phyloP scores from a whole-genome alignment of 2,797 vertebrate species.

The Mus caroli region DNA sequence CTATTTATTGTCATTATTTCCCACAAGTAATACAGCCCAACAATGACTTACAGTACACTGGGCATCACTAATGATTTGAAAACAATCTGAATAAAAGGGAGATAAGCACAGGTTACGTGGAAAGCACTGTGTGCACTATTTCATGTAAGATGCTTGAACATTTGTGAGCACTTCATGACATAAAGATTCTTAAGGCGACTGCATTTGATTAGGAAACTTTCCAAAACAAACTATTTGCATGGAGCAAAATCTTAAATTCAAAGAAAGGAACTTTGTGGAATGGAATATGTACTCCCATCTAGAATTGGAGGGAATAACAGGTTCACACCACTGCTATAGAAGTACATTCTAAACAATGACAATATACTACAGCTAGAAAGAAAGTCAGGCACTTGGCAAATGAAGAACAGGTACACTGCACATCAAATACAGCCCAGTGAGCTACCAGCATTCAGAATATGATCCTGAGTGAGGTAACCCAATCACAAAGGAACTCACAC shows the following conservation, averaged over 20 bases:
- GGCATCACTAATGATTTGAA: neutral
- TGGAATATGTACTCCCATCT: neutral
- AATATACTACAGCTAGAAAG: neutral
- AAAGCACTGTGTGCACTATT: neutral
- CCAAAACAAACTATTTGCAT: neutral
- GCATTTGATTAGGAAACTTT: neutral
- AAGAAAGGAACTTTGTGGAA: neutral
- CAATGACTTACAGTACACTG: neutral
- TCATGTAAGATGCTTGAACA: neutral
- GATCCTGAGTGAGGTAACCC: too few species aligned
- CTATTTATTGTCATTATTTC: neutral
- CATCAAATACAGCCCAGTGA: neutral
- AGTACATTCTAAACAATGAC: neutral
- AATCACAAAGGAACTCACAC: too few species aligned
- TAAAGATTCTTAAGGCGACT: neutral
- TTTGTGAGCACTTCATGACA: neutral
- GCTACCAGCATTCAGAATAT: neutral
- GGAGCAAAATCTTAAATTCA: neutral
- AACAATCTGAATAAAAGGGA: neutral
- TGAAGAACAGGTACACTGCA: neutral
- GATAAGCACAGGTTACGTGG: neutral
- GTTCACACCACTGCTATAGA: neutral
- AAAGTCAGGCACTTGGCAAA: neutral
- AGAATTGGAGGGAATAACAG: neutral
- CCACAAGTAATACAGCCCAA: neutral